Percentiles rank a stretch among this genome's conserved stretches.
phyloP scores from a whole-genome alignment of 1,140 invertebrate species.

The Drosophila lowei region DNA sequence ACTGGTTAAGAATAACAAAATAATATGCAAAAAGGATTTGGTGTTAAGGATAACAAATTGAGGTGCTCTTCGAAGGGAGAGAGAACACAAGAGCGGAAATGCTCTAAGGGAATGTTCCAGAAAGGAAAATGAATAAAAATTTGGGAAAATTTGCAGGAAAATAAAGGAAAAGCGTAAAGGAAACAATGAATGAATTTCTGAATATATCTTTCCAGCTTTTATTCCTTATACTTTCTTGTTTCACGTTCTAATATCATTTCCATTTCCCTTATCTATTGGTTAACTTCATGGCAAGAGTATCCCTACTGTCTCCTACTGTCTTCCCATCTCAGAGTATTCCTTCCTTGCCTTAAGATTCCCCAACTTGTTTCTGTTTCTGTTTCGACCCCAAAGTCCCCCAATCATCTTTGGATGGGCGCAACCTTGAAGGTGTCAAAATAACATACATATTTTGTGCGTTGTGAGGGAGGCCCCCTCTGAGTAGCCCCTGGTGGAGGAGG shows the following conservation, averaged over 20 bases:
- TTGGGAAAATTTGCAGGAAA: no score
- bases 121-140: no score
- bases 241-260: neutral
- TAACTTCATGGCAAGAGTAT: neutral
- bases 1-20: constrained; percentile 33
- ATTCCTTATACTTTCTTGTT: neutral
- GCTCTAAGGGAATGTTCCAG: neutral
- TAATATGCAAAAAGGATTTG: constrained; percentile 70
- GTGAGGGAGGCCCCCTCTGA: no score
- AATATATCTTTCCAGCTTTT: no score
- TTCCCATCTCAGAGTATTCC: neutral
- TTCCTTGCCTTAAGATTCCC: constrained; percentile 8
- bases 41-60: constrained; percentile 63
- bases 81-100: constrained; percentile 9
- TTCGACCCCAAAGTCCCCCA: constrained; percentile 1
- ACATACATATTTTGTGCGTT: constrained; percentile 68
- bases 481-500: constrained; percentile 23
- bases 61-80: constrained; percentile 16
- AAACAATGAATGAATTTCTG: no score
- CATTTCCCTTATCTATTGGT: neutral
- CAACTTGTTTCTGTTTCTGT: constrained; percentile 6
- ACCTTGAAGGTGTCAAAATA: constrained; percentile 81
- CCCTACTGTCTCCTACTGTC: neutral
- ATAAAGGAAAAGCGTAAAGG: neutral
- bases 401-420: constrained; percentile 48